Evolutionary conservation across 2,888 invertebrate species (phyloP), one percentile per base, ranked within the genome.

Genomic region (Standfussiana lucernea): DNA sequence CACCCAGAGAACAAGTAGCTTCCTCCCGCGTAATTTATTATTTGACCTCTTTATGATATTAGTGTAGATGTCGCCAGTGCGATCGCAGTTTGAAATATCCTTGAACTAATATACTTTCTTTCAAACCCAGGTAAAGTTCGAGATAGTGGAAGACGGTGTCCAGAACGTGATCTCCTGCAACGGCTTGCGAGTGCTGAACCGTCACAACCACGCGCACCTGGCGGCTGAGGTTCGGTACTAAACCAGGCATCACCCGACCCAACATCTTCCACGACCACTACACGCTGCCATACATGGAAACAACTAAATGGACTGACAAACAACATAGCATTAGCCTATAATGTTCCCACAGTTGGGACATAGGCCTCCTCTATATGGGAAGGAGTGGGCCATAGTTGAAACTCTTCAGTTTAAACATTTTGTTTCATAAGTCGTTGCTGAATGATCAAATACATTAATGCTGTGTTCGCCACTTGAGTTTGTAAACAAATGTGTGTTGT

Each of bases 111-210:
- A n/a, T n/a, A n/a, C n/a, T n/a, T 15, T 50, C 0, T 62, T 65
- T 78, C 72, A 69, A 79, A 96, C 95, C 61, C 93, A 97, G 97
- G 93, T 93, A 0, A 95, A 96, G 83, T 97, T 97, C 92, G 92
- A 91, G 28, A 91, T 97, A 47, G 86, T 88, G 32, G 90, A 91
- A 1, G 90, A 94, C 1, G 96, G 93, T 4, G 88, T 87, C 0
- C 91, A 92, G 66, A 95, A 95, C 71, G 90, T 97, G 1, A 96
- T 97, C 10, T 93, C 95, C 80, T 97, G 97, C 80, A 89, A 84
- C 6, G 97, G 97, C 0, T 64, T 96, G 56, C 95, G 95, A 8
- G 85, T 91, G 32, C 74, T 82, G 0, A 95, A 95, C 70, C 91
- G 89, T 13, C 92, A 47, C 69, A 88, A 18, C 40, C 28, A 65